Base-by-base conservation (phyloP, 2,113 vertebrate species). In the Catagonus wagneri region DNA sequence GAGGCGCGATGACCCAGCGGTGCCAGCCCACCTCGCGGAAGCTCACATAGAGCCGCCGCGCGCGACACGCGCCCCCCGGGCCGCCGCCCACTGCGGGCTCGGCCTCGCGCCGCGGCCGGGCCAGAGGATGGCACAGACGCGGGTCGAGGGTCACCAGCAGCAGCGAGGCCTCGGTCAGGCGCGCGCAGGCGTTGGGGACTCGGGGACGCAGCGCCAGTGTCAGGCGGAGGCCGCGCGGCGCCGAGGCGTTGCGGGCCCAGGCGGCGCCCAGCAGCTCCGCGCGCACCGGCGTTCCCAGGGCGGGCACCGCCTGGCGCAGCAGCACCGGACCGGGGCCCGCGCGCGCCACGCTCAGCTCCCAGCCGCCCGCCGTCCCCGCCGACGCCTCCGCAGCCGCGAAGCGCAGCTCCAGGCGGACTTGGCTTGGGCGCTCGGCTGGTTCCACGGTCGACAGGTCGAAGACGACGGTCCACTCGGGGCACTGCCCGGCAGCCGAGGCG, bases 1-100 rank as follows among this genome's bases (percentile, higher is more conserved):
- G 99, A 0, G 99, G 99, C 0, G 99, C 99, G 6, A 99, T 99
- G 96, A 99, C 99, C 99, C 99, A 99, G 91, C 99, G 99, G 97
- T 99, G 99, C 99, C 99, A 99, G 34, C 99, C 99, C 8, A 99
- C 99, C 4, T 99, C 99, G 11, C 98, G 99, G 98, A 99, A 99
- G 98, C 99, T 99, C 72, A 99, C 98, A 97, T 99, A 99, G 39
- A 99, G 98, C 1, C 99, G 98, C 2, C 99, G 98, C 0, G 99
- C 98, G n/a, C 99, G 99, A 98, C 99, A 99, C 23, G 99, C 95
- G 0, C 97, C 98, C 95, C 99, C 99, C 0, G 98, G 95, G 0
- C 97, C 92, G 0, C 98, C 32, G 0, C 98, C 71, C 0, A 16
- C 2, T 0, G 15, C 79, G 90, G 39, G 98, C 7, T 1, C 98